phyloP scores from a whole-genome alignment of 2,888 invertebrate genomes.

The Archips crataeganus region DNA sequence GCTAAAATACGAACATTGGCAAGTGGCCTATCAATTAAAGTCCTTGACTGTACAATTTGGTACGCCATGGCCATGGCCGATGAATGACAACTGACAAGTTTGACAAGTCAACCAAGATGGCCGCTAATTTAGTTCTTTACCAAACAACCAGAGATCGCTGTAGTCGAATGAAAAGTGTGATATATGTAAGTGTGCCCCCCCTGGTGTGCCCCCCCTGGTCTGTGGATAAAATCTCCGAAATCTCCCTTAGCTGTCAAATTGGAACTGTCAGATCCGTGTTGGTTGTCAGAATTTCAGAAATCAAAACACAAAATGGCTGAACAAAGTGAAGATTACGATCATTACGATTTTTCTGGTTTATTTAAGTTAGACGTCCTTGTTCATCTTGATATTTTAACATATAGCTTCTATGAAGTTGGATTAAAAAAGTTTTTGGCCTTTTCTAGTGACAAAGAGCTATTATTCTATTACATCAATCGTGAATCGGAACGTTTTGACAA shows the following conservation, averaged over 20 bases:
- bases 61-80: no score
- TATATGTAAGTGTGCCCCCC: no score
- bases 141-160: no score
- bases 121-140: no score
- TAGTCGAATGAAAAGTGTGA: no score
- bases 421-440: constrained; percentile 78
- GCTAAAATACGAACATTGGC: no score
- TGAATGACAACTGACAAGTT: no score
- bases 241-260: neutral
- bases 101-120: no score
- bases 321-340: constrained; percentile 71
- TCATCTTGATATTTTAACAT: constrained; percentile 70
- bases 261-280: neutral
- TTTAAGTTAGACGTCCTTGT: constrained; percentile 79
- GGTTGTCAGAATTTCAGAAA: neutral
- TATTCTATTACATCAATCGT: constrained; percentile 73
- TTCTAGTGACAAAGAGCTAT: constrained; percentile 74
- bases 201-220: no score
- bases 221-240: no score
- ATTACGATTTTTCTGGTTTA: constrained; percentile 77
- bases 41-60: no score
- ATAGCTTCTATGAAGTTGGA: constrained; percentile 80
- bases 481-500: constrained; percentile 72
- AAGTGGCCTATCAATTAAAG: no score
- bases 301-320: constrained; percentile 62